Percentiles rank a stretch among this genome's conserved stretches.
phyloP scores from a whole-genome alignment of 2,888 invertebrate species.

The Ormyrus thymus region DNA sequence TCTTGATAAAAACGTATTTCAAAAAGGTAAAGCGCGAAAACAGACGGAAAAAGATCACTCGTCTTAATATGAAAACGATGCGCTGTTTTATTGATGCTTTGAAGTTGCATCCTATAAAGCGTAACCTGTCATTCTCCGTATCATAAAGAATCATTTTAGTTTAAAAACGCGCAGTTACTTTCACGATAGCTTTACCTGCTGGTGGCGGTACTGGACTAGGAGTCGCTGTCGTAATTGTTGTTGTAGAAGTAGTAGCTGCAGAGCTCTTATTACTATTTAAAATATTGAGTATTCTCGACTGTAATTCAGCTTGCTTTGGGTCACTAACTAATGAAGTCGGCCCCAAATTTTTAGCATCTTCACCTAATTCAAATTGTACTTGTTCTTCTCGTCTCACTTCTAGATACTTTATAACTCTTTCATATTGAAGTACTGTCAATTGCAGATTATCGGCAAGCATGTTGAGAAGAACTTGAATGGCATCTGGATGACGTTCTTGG shows the following conservation, averaged over 20 bases:
- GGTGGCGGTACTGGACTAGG: conserved; percentile 69
- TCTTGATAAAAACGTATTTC: not conserved
- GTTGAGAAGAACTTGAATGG: conserved; percentile 78
- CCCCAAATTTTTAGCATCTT: conserved; percentile 78
- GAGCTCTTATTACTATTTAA: conserved; percentile 79
- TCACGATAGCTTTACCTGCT: conserved; percentile 66
- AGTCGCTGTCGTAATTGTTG: conserved; percentile 63
- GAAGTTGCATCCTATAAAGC: conserved; percentile 25
- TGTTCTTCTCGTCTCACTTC: conserved; percentile 86
- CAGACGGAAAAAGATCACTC: conserved; percentile 18
- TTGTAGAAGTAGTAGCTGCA: conserved; percentile 60
- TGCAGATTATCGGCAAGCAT: conserved; percentile 89
- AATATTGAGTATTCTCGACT: conserved; percentile 87
- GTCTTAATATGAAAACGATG: conserved; percentile 8
- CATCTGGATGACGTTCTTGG: conserved; percentile 74
- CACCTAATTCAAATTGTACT: conserved; percentile 83
- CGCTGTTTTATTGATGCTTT: conserved; percentile 28
- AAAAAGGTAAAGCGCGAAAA: conserved; percentile 32
- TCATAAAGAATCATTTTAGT: conserved; percentile 1
- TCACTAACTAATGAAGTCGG: conserved; percentile 74
- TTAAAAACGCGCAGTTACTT: conserved; percentile 16
- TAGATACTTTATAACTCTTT: conserved; percentile 84
- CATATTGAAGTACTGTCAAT: conserved; percentile 86
- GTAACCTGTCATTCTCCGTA: conserved; percentile 5
- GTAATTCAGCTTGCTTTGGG: conserved; percentile 82